phyloP scores from a whole-genome alignment of 2,113 vertebrate species.

The Cottus gobio region DNA sequence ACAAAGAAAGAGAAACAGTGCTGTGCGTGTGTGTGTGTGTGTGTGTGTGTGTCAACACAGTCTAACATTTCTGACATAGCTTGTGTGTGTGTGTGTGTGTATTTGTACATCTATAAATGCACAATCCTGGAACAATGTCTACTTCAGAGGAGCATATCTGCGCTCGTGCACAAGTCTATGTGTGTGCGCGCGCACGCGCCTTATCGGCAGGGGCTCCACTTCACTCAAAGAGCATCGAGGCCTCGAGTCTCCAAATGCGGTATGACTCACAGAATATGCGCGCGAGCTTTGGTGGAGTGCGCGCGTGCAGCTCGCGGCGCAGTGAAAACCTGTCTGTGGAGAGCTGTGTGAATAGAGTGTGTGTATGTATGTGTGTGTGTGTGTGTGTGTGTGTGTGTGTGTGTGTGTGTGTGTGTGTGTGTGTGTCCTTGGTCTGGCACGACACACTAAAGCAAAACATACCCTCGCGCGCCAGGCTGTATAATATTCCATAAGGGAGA shows the following conservation, averaged over 20 bases:
- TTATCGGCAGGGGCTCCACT: constrained; percentile 62
- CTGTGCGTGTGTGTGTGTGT: constrained; percentile 4
- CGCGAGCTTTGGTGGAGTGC: constrained; percentile 12
- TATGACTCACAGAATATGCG: constrained; percentile 65
- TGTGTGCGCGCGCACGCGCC: neutral
- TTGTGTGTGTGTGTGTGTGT: neutral
- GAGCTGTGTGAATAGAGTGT: neutral
- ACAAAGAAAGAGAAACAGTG: constrained; percentile 7
- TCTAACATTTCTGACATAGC: neutral
- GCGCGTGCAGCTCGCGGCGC: constrained; percentile 23
- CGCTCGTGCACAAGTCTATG: neutral
- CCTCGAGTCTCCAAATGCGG: constrained; percentile 57
- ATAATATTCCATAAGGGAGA: constrained; percentile 4
- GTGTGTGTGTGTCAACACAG: neutral
- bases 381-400: constrained; percentile 9
- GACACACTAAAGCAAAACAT: constrained; percentile 34
- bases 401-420: constrained; percentile 7
- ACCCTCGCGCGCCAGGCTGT: neutral
- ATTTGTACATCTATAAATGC: neutral
- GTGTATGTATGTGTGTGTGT: neutral
- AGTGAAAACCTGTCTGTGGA: constrained; percentile 18
- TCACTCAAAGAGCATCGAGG: constrained; percentile 44
- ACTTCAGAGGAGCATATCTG: neutral
- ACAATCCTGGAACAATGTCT: constrained; percentile 8
- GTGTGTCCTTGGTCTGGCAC: constrained; percentile 47